A percentile compares a stretch with the other conserved stretches of the same genome.
Conservation (phyloP, 1,140 invertebrate species). For the Thaumetopoea pityocampa region DNA sequence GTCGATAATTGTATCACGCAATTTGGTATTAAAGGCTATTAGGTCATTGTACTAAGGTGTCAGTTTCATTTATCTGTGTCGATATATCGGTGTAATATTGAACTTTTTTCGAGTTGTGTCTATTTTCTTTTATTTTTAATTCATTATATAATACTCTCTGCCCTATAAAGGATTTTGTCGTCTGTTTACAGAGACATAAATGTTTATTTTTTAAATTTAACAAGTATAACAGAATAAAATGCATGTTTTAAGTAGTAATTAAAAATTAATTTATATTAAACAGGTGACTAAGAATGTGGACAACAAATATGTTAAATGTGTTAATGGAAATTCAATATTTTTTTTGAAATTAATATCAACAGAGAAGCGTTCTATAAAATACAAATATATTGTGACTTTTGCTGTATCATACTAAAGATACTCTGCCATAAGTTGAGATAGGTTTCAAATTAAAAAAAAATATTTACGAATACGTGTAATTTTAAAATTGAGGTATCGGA, state of each 20-base stretch:
- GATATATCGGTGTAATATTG: neutral
- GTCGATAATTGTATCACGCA: constrained; percentile 1
- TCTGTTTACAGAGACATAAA: constrained; percentile 11
- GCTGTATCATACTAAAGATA: constrained; percentile 7
- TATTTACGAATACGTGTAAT: too few species aligned
- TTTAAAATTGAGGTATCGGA: too few species aligned
- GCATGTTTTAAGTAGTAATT: too few species aligned
- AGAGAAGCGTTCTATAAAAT: neutral
- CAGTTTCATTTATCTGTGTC: too few species aligned
- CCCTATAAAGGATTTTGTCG: constrained; percentile 3
- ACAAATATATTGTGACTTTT: too few species aligned
- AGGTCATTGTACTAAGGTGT: constrained; percentile 9
- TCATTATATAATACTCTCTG: constrained; percentile 4
- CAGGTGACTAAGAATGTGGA: constrained; percentile 4
- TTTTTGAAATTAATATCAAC: neutral
- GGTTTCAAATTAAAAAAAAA: too few species aligned
- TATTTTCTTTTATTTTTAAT: neutral
- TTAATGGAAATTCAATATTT: neutral
- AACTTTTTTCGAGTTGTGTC: neutral
- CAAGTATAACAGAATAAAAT: neutral
- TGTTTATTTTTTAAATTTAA: constrained; percentile 3
- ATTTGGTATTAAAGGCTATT: neutral
- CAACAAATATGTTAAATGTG: neutral
- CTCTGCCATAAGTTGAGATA: too few species aligned
- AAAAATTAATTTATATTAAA: constrained; percentile 2